Evolutionary conservation across 2,113 vertebrate genomes (phyloP).

Genomic region (Cyprinodon variegatus): DNA sequence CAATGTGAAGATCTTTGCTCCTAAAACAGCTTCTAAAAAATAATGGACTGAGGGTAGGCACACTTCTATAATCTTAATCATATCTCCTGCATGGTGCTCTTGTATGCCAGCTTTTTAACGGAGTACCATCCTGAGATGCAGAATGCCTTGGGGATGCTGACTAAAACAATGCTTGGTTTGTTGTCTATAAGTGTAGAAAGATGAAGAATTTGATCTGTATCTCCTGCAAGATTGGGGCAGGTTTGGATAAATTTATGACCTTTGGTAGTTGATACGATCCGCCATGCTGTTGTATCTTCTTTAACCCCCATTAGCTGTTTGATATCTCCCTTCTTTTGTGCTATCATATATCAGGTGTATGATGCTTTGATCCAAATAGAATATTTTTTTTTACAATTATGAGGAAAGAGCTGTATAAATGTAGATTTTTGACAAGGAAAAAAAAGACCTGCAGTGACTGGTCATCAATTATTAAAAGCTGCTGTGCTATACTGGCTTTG

Average conservation of each 20-base stretch:
- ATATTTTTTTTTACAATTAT: neutral
- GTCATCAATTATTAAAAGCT: constrained; percentile 28
- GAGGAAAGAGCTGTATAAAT: constrained; percentile 18
- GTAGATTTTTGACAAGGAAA: constrained; percentile 3
- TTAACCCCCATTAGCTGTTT: no score
- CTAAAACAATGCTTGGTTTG: neutral
- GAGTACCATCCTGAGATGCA: neutral
- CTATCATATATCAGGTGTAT: no score
- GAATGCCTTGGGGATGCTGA: neutral
- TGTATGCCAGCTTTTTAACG: neutral
- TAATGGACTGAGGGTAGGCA: neutral
- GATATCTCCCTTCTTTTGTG: neutral
- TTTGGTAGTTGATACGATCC: neutral
- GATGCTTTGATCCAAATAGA: neutral
- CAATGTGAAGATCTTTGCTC: neutral
- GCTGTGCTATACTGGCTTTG: constrained; percentile 26
- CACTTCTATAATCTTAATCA: neutral
- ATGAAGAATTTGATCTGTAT: neutral
- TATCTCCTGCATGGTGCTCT: neutral
- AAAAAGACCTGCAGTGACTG: constrained; percentile 17
- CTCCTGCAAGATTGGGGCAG: neutral
- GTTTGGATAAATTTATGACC: neutral
- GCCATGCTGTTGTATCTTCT: no score
- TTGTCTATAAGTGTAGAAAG: neutral
- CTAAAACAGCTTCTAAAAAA: neutral